Evolutionary conservation across 2,888 invertebrate species (phyloP), one percentile per base, ranked within the genome.

Genomic region (Athalia cordata): DNA sequence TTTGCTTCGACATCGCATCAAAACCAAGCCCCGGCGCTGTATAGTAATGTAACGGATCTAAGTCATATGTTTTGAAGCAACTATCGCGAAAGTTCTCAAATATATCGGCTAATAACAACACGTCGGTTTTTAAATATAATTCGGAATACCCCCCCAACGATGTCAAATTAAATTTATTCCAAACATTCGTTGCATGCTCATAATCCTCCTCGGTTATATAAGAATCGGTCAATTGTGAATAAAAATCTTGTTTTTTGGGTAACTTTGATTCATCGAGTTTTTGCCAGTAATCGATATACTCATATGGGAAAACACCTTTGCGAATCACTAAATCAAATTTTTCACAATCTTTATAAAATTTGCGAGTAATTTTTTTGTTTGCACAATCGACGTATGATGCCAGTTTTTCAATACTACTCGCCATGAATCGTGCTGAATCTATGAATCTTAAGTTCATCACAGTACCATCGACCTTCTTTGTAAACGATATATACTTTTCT

Each of bases 11-110:
- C 29, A 29, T 29, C 29, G 29, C 29, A 29, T 29, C 29, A 2
- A 29, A 29, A 29, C 1, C 29, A 29, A 88, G 80, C 0, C 87
- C 86, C 4, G 87, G 88, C 6, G 83, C 76, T 43, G 87, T 88
- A 78, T 82, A 88, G 81, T 87, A 89, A 66, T 86, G 85, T 61
- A 82, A 80, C 4, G 86, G 83, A 82, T 89, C 88, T 47, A 89
- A 80, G 29, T 81, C 62, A 78, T 87, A 85, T 9, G 80, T 83
- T 13, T 29, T 29, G 29, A 29, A 29, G 29, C 29, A 29, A 29
- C 29, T 29, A 1, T 29, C 57, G 68, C 87, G 77, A 80, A 87
- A 87, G 79, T 87, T 85, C 84, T 88, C 85, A 82, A 88, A 87
- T 29, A 86, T 79, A 80, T 88, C 87, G 13, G 85, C 79, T 8